These are phyloP conservation scores for Podarcis muralis DNA, from an alignment of 2,113 vertebrate species.

Conservation along the genomic window DNA sequence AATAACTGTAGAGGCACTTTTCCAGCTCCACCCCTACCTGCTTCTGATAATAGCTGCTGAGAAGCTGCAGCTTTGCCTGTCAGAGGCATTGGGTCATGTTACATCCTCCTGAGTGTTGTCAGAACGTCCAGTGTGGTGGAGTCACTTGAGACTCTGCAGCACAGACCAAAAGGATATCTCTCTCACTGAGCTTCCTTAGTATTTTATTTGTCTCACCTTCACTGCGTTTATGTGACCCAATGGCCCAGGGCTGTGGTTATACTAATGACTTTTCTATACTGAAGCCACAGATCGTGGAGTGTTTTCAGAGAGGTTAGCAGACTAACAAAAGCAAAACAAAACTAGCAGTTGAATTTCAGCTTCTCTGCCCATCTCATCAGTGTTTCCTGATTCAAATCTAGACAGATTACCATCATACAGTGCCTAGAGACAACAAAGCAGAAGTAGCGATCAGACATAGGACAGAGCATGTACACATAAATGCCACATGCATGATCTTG, in stretches of 20 bases:
- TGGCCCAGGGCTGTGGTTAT: not conserved
- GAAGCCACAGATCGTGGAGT: not conserved
- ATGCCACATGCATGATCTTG: not conserved
- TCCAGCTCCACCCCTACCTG: not conserved
- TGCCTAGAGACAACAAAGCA: not conserved
- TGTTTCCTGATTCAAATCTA: conserved; percentile 1
- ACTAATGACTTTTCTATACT: not conserved
- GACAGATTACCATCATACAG: conserved; percentile 1
- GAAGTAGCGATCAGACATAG: not conserved
- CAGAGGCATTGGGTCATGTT: not conserved
- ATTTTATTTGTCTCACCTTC: not conserved
- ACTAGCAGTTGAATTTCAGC: not conserved
- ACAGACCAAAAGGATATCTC: not conserved
- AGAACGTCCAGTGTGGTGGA: not conserved
- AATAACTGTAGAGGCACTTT: not conserved
- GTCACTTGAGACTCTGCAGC: not conserved
- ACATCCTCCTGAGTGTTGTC: not conserved
- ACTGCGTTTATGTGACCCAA: not conserved
- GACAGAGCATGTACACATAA: not conserved
- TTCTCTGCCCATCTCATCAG: not conserved
- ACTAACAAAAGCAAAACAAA: conserved; percentile 4
- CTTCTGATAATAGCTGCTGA: not conserved
- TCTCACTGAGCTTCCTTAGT: not conserved
- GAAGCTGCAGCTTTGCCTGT: not conserved
- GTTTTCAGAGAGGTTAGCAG: not conserved